Base-by-base conservation (phyloP, 2,888 invertebrate genomes). In the Andrena marginata region DNA sequence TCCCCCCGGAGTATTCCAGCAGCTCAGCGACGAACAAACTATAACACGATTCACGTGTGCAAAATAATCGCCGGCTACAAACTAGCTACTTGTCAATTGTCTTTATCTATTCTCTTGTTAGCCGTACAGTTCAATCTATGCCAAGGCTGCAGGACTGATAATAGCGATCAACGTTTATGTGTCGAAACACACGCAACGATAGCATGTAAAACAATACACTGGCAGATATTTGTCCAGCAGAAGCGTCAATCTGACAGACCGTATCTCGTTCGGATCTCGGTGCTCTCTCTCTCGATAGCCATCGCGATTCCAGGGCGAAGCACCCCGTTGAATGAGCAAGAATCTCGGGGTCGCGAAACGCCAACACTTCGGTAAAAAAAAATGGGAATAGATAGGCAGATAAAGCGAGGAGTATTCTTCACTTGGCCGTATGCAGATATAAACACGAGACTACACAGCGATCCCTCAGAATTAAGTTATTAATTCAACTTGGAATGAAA, bases 141-240 rank as follows among this genome's bases (percentile, higher is more conserved):
- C 63, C 68, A 77, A 79, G 56, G 64, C 56, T 31, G 69, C 29
- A 10, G 10, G n/a, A 64, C 54, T 51, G 77, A 79, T 79, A 77
- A 69, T 10, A 26, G 8, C 29, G 29, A 7, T 74, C 59, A 62
- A 68, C 62, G 51, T 31, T 65, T 26, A 26, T 6, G 10, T 35
- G 60, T 65, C 59, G 65, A 65, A 65, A 64, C 20, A 60, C 13
- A 26, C 67, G 29, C 13, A 26, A 1, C 20, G 77, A 69, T 64
- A 64, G 13, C 33, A 33, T 31, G 54, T 63, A 48, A 63, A 68
- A 29, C 20, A 16, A 20, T 33, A 63, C 62, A 16, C 31, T 23
- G 62, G 42, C 31, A 60, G 42, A 70, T 70, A 23, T 62, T 75
- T 76, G 16, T 63, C 67, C 42, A 49, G 20, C 26, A 16, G 26